Base-by-base conservation (phyloP, 1,140 invertebrate genomes). In the Onthophagus taurus region DNA sequence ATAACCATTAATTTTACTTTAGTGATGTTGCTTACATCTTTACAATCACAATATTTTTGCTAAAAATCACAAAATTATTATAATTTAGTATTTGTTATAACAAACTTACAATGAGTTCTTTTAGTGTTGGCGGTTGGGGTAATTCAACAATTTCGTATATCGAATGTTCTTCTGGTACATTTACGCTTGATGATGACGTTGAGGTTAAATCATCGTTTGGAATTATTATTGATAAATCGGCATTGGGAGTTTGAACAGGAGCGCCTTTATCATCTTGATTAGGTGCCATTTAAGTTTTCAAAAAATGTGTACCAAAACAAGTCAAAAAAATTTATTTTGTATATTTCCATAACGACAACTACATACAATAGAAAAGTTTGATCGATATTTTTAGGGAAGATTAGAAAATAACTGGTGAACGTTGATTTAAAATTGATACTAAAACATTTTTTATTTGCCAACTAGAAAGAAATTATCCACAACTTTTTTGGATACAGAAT, bases 1-100 rank as follows among this genome's bases (percentile, higher is more conserved):
- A 81, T 71, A 0, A 80, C 76, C 8, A 75, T 69, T 20, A 81
- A 54, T 44, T 75, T 74, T 8, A 77, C 67, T 50, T 74, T 66
- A 2, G 74, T 69, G 19, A 78, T 69, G 24, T 61, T 64, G 14
- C 72, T 58, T 9, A 78, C 66, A 43, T 78, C 71, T n/a, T 74
- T 69, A 31, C 69, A 72, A 3, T 70, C 70, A 17, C 65, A 67
- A 35, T 60, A 60, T 53, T 71, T 61, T 55, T 71, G 67, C 72
- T 75, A 49, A 8, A 49, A 55, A 38, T 37, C 17, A 37, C 7
- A 30, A 13, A 42, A 31, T 5, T 43, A 31, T 21, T 43, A 20
- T 18, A 41, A 29, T 3, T 26, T 33, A 4, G 31, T 33, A 33
- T 12, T 6, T 33, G 31, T 33, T 33, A 7, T 14, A 16, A n/a